Base-by-base conservation (phyloP, 92 coral and sea anemone genomes). In the Chrysogorgia sp. region DNA sequence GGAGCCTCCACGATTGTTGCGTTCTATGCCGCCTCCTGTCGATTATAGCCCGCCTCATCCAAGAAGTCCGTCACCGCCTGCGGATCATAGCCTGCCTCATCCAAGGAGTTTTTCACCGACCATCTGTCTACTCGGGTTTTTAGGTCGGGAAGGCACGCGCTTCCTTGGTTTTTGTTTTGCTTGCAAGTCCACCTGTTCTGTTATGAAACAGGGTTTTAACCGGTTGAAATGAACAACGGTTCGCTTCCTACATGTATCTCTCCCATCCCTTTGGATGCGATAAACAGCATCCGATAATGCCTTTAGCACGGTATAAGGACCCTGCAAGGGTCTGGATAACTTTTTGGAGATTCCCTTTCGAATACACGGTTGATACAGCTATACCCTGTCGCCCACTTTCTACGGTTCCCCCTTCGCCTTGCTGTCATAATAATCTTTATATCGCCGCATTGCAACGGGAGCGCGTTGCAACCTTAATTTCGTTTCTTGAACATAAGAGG, bases 211-310 rank as follows among this genome's bases (percentile, higher is more conserved):
- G 32, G 40, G 71, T 63, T 63, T 63, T 40, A 3, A 26, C 22
- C 71, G 0, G 8, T 63, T 63, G 71, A 56, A 63, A 63, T 63
- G 71, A 10, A 63, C 71, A 10, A 26, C 71, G 15, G 23, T 19
- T 37, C 40, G 40, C 7, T 63, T 63, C 31, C 71, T n/a, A n/a
- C n/a, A n/a, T n/a, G n/a, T 31, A 21, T 31, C 71, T 23, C 20
- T 56, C 5, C 62, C 1, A 56, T 56, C 62, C 20, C 20, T 56
- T 28, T 56, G 62, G 24, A 56, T 56, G 10, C 62, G 62, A 5
- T 56, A 56, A 56, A 56, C 62, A 12, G 62, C 30, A 28, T 2
- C 62, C 1, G 62, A 56, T 22, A 48, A 14, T 22, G 21, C 56
- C 56, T 48, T 48, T 14, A 1, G 19, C 56, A 48, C 56, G 0